phyloP scores from a whole-genome alignment of 2,113 vertebrate genomes.

The Drymodes brunneopygia region DNA sequence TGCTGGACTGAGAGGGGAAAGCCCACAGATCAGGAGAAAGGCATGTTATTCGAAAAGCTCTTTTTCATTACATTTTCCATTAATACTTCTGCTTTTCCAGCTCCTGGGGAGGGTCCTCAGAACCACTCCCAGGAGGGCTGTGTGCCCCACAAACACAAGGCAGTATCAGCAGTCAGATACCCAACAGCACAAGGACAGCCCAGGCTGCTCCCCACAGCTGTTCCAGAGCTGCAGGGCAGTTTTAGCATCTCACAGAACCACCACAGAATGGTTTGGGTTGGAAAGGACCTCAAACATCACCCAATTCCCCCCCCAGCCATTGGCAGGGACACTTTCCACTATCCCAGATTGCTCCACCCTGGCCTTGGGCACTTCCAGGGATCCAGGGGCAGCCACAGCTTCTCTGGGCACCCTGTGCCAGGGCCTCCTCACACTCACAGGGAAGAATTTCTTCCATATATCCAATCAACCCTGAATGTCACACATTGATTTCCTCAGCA shows the following conservation, averaged over 20 bases:
- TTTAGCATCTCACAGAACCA: background rate
- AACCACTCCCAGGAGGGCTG: background rate
- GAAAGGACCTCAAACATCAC: background rate
- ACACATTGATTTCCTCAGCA: background rate
- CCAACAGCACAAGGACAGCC: background rate
- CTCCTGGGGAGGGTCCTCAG: background rate
- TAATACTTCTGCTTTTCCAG: background rate
- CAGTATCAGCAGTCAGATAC: background rate
- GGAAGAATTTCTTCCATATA: background rate
- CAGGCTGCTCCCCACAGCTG: background rate
- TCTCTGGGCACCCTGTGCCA: accelerated
- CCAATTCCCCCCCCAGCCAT: too few relatives aligned
- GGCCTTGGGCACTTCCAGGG: background rate
- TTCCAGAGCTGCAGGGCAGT: background rate
- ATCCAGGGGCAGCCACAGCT: background rate
- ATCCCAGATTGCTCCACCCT: accelerated
- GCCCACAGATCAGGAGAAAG: background rate
- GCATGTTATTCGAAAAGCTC: background rate
- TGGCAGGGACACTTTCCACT: background rate
- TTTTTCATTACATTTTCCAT: background rate
- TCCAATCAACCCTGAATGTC: background rate
- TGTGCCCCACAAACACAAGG: background rate
- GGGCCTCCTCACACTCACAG: background rate
- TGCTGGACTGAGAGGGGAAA: background rate
- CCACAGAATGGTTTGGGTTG: background rate